Percentiles rank a stretch among this genome's conserved stretches.
phyloP scores from a whole-genome alignment of 2,888 invertebrate species.

The Unio delphinus region DNA sequence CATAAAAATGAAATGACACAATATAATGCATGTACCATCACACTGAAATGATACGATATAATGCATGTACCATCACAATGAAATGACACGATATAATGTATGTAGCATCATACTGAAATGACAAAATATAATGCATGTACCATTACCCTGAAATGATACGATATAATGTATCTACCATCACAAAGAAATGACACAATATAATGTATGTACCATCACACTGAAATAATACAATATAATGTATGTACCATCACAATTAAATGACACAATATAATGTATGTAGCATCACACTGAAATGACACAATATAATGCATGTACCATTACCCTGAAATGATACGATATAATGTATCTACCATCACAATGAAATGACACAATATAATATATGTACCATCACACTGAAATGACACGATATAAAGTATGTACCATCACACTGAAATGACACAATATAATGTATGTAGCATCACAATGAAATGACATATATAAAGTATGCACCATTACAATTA shows the following conservation, averaged over 20 bases:
- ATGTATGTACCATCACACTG: constrained; percentile 90
- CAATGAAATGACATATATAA: constrained; percentile 78
- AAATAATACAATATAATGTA: constrained; percentile 58
- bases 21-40: no score
- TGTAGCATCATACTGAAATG: constrained; percentile 90
- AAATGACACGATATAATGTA: constrained; percentile 65
- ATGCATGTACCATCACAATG: no score
- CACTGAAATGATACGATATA: no score
- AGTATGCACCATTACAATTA: no score
- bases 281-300: constrained; percentile 85
- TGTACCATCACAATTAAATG: constrained; percentile 91
- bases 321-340: constrained; percentile 78
- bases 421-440: no score
- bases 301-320: constrained; percentile 81
- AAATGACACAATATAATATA: constrained; percentile 58
- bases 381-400: constrained; percentile 91
- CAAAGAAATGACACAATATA: constrained; percentile 78
- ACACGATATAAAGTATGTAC: not conserved
- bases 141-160: constrained; percentile 85
- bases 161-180: constrained; percentile 81
- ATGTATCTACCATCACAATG: constrained; percentile 90
- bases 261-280: constrained; percentile 74
- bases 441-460: constrained; percentile 82
- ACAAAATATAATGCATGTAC: constrained; percentile 75
- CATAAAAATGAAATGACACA: no score